Conservation (phyloP, 2,113 vertebrate species). For the Corapipo altera region DNA sequence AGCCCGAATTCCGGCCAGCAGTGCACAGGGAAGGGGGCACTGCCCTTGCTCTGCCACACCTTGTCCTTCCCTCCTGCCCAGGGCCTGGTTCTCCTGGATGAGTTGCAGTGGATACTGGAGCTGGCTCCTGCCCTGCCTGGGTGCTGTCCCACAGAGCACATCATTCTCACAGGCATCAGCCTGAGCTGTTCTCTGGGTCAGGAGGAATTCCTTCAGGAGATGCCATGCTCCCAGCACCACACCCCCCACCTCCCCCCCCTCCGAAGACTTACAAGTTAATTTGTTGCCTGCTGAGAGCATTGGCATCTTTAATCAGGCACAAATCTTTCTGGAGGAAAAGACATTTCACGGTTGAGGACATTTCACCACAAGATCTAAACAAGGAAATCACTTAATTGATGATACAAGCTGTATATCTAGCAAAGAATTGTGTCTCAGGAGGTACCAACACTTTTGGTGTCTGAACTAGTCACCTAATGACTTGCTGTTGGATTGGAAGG, state of each 20-base stretch:
- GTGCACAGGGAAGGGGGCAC: fast-evolving
- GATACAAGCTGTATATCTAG: neutral
- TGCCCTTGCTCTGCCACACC: neutral
- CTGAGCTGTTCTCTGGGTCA: neutral
- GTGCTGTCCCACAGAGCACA: fast-evolving
- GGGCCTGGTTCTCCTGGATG: fast-evolving
- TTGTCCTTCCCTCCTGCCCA: neutral
- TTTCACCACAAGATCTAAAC: neutral
- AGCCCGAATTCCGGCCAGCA: fast-evolving
- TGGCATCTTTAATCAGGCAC: neutral
- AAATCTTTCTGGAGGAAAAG: neutral
- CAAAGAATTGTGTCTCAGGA: neutral
- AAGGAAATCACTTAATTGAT: neutral
- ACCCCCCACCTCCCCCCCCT: neutral
- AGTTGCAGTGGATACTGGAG: fast-evolving
- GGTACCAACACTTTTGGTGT: neutral
- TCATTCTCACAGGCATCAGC: fast-evolving
- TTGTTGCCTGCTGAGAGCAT: neutral
- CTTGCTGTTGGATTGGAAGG: fast-evolving
- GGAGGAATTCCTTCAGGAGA: neutral
- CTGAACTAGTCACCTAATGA: neutral
- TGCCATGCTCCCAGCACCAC: neutral
- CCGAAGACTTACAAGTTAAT: neutral
- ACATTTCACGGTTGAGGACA: neutral
- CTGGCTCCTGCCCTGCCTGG: neutral